Evolutionary conservation across 2,797 vertebrate species (phyloP).

Genomic region (Myotis myotis): DNA sequence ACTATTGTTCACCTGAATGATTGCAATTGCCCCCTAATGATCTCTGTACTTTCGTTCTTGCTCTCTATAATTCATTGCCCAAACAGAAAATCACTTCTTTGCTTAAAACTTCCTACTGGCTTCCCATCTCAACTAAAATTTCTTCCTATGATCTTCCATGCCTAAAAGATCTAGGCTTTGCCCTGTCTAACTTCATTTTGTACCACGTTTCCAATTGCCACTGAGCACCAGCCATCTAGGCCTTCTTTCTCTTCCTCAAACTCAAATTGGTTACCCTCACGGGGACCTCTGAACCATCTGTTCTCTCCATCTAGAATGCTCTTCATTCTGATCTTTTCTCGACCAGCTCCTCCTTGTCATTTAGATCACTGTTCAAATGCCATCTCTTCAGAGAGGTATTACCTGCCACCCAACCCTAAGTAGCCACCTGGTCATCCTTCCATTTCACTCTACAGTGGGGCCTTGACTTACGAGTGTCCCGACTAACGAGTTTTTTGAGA

Average conservation of each 20-base stretch:
- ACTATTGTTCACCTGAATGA: background rate
- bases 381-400: background rate
- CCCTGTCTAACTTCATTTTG: background rate
- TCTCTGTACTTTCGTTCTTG: background rate
- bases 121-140: conserved; percentile 16
- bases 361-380: conserved; percentile 3
- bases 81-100: background rate
- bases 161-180: background rate
- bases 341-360: background rate
- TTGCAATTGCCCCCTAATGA: background rate
- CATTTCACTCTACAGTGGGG: background rate
- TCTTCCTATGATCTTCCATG: background rate
- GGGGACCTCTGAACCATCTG: background rate
- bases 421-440: background rate
- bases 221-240: background rate
- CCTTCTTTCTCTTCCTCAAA: conserved; percentile 27
- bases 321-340: background rate
- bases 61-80: background rate
- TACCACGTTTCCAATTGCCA: background rate
- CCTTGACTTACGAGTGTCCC: too few relatives aligned
- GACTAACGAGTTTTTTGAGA: too few relatives aligned
- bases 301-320: background rate
- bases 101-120: background rate
- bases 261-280: background rate
- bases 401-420: background rate